Base-by-base conservation (phyloP, 1,140 invertebrate species). In the Chironomus striatipennis region DNA sequence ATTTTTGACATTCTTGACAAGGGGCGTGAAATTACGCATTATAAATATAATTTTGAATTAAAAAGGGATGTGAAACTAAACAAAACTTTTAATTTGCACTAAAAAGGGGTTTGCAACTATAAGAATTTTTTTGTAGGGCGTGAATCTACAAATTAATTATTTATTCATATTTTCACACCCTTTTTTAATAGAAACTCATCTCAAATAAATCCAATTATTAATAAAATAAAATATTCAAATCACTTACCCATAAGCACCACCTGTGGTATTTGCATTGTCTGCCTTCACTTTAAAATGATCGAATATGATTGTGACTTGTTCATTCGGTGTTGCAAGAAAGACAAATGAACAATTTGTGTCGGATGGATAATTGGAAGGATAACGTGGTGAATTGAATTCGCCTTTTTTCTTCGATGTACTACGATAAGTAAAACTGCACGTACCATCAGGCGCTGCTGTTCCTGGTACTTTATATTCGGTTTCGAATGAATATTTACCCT, bases 351-450 rank as follows among this genome's bases (percentile, higher is more conserved):
- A 98, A 84, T 93, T 94, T 42, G 92, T 95, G 79, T 91, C 90
- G 78, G 93, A 94, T 73, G 95, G 95, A 87, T 98, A 98, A 84
- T 96, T 96, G 79, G 92, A 91, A 78, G 96, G 96, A 87, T 97
- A 95, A 65, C 96, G 88, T 10, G 97, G 97, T 17, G 95, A 97
- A 83, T 98, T 98, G 81, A 98, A 95, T 77, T 94, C 92, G 17
- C 96, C 96, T 73, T 88, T 87, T 81, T 95, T 96, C 77, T 89
- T 87, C 65, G 90, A 91, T 75, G 88, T 89, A 82, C 94, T 97
- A 74, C 89, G 87, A 84, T 98, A 98, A 0, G 92, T 92, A 83
- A 98, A 98, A 70, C 89, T 89, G 82, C 97, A 98, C 76, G 87
- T 90, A 75, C 94, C 93, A 79, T 93, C 91, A 0, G 94, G 94